phyloP scores from a whole-genome alignment of 92 coral and sea anemone genomes.

The Epizoanthus ramosus region DNA sequence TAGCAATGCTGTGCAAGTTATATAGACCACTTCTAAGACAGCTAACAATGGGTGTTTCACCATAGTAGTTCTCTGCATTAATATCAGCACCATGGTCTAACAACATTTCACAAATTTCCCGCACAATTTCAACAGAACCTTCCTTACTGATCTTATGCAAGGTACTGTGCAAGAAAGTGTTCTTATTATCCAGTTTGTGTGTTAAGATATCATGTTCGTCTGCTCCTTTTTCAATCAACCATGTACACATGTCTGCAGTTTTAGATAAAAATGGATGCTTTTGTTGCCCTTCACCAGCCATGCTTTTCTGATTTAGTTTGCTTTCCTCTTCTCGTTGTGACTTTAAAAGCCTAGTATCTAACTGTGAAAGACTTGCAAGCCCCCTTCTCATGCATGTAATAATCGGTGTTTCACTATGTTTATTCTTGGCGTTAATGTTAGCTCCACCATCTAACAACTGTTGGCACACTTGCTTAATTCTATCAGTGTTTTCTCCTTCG shows the following conservation, averaged over 20 bases:
- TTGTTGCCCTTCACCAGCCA: too few species aligned
- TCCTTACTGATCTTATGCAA: not conserved
- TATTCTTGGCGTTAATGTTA: not conserved
- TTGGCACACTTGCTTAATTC: not conserved
- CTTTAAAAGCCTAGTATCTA: too few species aligned
- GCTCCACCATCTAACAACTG: not conserved
- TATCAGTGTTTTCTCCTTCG: not conserved
- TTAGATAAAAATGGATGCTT: not conserved
- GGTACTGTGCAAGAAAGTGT: not conserved
- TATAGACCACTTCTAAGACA: slow-evolving; percentile 7
- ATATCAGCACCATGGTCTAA: slow-evolving; percentile 16
- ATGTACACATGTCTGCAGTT: not conserved
- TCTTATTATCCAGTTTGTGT: not conserved
- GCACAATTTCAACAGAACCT: not conserved
- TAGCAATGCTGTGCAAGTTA: not conserved
- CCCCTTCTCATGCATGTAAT: not conserved
- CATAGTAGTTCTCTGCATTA: not conserved
- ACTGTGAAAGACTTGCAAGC: not conserved
- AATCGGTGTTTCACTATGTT: not conserved
- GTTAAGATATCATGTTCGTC: not conserved
- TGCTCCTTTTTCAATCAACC: slow-evolving; percentile 4
- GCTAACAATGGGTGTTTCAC: slow-evolving; percentile 5
- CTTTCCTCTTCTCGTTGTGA: too few species aligned
- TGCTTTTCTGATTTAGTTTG: too few species aligned
- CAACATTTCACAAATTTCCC: not conserved